Base-by-base conservation (phyloP, 2,797 vertebrate genomes). In the Nothura maculosa region DNA sequence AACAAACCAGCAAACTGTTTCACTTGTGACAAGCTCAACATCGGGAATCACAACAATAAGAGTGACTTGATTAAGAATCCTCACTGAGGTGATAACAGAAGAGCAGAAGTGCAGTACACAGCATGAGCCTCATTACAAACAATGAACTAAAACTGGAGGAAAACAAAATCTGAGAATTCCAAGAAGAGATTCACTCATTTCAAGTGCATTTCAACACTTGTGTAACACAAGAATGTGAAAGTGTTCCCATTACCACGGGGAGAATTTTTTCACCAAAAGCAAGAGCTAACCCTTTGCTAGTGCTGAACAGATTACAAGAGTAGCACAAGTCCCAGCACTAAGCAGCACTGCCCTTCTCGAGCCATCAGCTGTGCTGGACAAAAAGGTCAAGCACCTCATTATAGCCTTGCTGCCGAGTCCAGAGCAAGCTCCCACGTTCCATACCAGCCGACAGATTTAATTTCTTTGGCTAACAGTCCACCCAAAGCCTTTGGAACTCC, bases 111-210 rank as follows among this genome's bases (percentile, higher is more conserved):
- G 9, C 20, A 72, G 24, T 21, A 62, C 4, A 36, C 27, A 38
- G 25, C 6, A 3, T 25, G 62, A n/a, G 18, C 20, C 12, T 24
- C 25, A 25, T 0, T 47, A 43, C 43, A 38, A 32, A 73, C 18
- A 68, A 45, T 42, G 60, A 55, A 40, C 1, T 70, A 43, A 83
- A 61, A 14, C 62, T 32, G 22, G 30, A 22, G 20, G 73, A 75
- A 52, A 24, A 77, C 81, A 75, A 52, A 76, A 79, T 14, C 27
- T 4, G 67, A 14, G 7, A 67, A 10, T 32, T 73, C 32, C 30
- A 63, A n/a, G 54, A 34, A 63, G 32, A 12, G 11, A 68, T 24
- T 52, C 3, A 0, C 12, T 43, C 43, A n/a, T 67, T 85, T 30
- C 63, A 61, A 61, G 25, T 19, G 27, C 28, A 38, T 7, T 70